These are phyloP conservation scores for Drosophila willistoni DNA, from an alignment of 1,140 invertebrate genomes.

Conservation along the genomic window DNA sequence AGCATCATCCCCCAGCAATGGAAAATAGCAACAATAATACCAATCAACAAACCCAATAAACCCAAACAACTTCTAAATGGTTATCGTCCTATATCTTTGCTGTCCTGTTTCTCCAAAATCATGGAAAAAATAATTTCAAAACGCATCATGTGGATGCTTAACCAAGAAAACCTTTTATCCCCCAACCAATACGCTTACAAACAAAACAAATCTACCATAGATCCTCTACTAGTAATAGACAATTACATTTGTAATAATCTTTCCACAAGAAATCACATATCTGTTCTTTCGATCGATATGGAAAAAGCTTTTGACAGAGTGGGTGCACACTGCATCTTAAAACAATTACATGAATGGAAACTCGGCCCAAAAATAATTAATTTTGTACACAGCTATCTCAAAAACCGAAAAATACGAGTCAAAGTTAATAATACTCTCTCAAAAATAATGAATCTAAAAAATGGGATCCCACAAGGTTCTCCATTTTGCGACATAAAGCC, in stretches of 20 bases:
- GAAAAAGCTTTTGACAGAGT: slow-evolving; percentile 20
- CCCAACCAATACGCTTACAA: slow-evolving; percentile 19
- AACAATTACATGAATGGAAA: background rate
- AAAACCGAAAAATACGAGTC: slow-evolving; percentile 1
- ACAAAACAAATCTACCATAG: slow-evolving; percentile 1
- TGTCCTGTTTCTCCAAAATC: slow-evolving; percentile 6
- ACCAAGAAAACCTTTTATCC: slow-evolving; percentile 7
- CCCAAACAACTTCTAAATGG: too few species aligned
- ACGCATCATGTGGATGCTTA: slow-evolving; percentile 15
- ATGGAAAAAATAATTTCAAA: background rate
- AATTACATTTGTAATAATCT: slow-evolving; percentile 9
- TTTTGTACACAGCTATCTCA: slow-evolving; percentile 4
- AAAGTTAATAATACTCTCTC: slow-evolving; percentile 15
- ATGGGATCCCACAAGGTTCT: background rate
- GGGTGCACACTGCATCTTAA: background rate
- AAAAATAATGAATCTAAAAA: background rate
- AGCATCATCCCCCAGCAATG: slow-evolving; percentile 18
- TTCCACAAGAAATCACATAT: slow-evolving; percentile 11
- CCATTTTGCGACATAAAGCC: too few species aligned
- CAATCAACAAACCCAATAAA: too few species aligned
- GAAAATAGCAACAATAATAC: slow-evolving; percentile 18
- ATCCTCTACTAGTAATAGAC: slow-evolving; percentile 11
- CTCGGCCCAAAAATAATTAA: too few species aligned
- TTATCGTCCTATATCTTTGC: too few species aligned
- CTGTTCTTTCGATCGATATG: slow-evolving; percentile 13